Percentiles rank a stretch among this genome's conserved stretches.
phyloP scores from a whole-genome alignment of 1,140 invertebrate genomes.

The Drosophila virilis region DNA sequence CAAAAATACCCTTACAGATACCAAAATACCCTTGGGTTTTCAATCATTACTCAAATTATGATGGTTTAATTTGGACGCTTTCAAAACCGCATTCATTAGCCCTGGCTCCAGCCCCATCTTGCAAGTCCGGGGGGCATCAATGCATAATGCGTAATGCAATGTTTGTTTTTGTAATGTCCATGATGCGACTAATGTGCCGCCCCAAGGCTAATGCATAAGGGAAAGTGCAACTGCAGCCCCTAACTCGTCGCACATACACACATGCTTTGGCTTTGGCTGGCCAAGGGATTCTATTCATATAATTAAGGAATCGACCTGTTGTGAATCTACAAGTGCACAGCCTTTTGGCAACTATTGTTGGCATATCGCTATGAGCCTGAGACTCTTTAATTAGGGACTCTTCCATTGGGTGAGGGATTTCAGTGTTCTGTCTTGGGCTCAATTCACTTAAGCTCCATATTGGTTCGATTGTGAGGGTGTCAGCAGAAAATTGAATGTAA shows the following conservation, averaged over 20 bases:
- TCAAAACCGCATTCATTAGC: slow-evolving; percentile 68
- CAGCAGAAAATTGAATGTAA: too few relatives aligned
- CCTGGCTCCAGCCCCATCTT: slow-evolving; percentile 11
- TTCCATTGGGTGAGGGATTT: background rate
- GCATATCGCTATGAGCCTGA: background rate
- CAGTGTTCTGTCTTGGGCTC: too few relatives aligned
- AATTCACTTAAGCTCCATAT: too few relatives aligned
- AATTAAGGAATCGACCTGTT: background rate
- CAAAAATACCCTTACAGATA: slow-evolving; percentile 44
- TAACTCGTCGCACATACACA: background rate
- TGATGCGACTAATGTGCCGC: slow-evolving; percentile 45
- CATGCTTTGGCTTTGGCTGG: background rate
- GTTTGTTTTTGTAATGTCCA: slow-evolving; percentile 65
- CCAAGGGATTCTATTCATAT: background rate
- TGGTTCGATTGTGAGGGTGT: too few relatives aligned
- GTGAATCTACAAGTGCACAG: background rate
- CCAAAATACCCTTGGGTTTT: slow-evolving; percentile 75
- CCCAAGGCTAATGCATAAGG: background rate
- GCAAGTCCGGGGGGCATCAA: slow-evolving; percentile 27
- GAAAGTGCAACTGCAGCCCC: slow-evolving; percentile 10
- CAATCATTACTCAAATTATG: slow-evolving; percentile 81
- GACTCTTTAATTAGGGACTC: background rate
- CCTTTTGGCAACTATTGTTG: background rate
- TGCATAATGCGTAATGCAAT: slow-evolving; percentile 71
- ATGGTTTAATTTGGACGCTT: slow-evolving; percentile 75